Base-by-base conservation (phyloP, 2,797 vertebrate species). In the Holocentrus rufus region DNA sequence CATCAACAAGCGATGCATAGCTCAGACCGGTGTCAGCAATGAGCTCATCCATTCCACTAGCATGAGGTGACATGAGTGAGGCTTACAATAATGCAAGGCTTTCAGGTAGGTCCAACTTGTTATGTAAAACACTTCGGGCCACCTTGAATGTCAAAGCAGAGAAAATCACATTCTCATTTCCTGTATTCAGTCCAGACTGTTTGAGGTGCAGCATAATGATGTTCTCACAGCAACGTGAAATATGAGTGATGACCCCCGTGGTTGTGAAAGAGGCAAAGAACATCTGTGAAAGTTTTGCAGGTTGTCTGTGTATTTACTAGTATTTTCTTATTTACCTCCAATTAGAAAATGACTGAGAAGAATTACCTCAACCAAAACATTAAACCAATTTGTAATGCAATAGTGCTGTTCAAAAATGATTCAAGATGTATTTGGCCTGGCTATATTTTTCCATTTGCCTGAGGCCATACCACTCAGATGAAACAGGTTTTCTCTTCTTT, bases 11-110 rank as follows among this genome's bases (percentile, higher is more conserved):
- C 60, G 63, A 47, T 42, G 72, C 69, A 50, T 77, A 53, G 63
- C 68, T 87, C 84, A 85, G 68, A 55, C 63, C 72, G 79, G 74
- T 85, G 90, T 91, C 86, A 83, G 86, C 80, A 60, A 83, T 92
- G 91, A 93, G 76, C 84, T 93, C 91, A 92, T 90, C 80, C 82
- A 77, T 90, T 91, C 86, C 86, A 77, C 70, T 80, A 84, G 85
- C 79, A 75, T 87, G 80, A 86, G 79, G 79, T 79, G 87, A 90
- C 88, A 90, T 63, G 84, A 87, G 65, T 11, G 74, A 83, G 72
- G 76, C 74, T 78, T 88, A 90, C 83, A 88, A 80, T 86, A 89
- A 81, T 27, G 73, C 71, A 77, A 65, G 64, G 77, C 89, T 79
- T 74, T 87, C 88, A 90, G 87, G 86, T 85, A 83, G 86, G 87